phyloP scores from a whole-genome alignment of 2,113 vertebrate species.

The Pyrgilauda ruficollis region DNA sequence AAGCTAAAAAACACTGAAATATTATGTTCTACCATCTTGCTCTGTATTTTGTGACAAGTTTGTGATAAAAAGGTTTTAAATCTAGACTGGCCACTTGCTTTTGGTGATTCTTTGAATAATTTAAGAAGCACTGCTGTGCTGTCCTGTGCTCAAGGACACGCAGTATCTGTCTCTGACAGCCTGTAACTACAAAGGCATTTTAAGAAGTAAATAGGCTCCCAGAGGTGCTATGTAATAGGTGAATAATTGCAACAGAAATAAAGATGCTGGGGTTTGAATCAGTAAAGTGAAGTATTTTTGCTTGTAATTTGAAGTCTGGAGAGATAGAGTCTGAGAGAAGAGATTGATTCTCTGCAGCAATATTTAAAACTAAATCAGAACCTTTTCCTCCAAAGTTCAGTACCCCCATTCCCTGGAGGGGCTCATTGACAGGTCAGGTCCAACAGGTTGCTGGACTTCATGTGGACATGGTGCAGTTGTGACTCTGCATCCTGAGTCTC shows the following conservation, averaged over 20 bases:
- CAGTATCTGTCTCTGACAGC: neutral
- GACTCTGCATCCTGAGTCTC: neutral
- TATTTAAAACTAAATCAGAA: neutral
- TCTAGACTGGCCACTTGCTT: neutral
- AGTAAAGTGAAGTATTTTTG: neutral
- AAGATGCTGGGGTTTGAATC: neutral
- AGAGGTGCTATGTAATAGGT: neutral
- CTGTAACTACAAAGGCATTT: neutral
- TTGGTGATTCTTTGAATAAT: neutral
- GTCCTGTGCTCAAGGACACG: neutral
- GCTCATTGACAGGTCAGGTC: neutral
- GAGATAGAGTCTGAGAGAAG: neutral
- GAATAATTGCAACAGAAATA: neutral
- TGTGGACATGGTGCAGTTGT: neutral
- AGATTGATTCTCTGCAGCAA: neutral
- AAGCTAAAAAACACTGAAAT: neutral
- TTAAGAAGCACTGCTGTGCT: neutral
- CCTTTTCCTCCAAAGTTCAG: neutral
- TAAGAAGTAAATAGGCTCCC: neutral
- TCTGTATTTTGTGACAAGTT: neutral
- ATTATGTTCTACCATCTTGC: neutral
- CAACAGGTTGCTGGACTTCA: neutral
- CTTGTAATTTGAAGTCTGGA: neutral
- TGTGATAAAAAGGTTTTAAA: neutral
- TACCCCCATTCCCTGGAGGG: neutral